These are phyloP conservation scores for Mastomys natalensis DNA, from an alignment of 2,113 vertebrate genomes.

Conservation along the genomic window DNA sequence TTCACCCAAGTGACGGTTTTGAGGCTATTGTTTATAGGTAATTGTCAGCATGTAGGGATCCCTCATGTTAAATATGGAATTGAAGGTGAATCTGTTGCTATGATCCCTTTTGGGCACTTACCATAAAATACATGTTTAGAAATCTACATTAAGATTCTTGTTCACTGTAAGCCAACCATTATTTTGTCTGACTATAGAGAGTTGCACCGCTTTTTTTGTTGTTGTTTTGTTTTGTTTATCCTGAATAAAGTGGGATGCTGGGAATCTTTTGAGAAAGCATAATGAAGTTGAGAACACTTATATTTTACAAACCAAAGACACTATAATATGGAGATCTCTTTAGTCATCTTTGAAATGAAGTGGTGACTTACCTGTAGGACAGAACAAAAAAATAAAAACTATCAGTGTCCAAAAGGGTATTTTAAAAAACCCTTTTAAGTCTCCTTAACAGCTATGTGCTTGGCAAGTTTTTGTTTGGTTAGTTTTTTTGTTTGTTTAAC, in stretches of 20 bases:
- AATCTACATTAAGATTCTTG: background rate
- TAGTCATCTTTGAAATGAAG: constrained; percentile 8
- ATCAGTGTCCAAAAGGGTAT: constrained; percentile 63
- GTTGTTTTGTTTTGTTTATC: background rate
- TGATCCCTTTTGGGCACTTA: constrained; percentile 52
- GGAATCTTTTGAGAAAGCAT: constrained; percentile 16
- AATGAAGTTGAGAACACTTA: background rate
- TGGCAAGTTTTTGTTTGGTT: background rate
- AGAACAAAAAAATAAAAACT: constrained; percentile 54
- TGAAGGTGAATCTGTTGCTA: constrained; percentile 47
- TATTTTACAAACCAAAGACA: constrained; percentile 12
- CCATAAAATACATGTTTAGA: constrained; percentile 29
- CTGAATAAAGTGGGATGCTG: constrained; percentile 1
- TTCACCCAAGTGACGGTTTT: constrained; percentile 18
- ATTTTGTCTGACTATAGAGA: background rate
- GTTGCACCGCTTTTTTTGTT: background rate
- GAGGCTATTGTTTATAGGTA: constrained; percentile 32
- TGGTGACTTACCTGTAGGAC: background rate
- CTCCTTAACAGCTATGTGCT: constrained; percentile 48
- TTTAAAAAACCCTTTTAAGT: constrained; percentile 61
- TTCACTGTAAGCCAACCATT: background rate
- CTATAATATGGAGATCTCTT: accelerated
- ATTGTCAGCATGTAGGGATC: background rate
- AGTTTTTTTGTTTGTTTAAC: background rate
- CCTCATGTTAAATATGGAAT: constrained; percentile 45